Conservation (phyloP, 2,797 vertebrate species). For the Myripristis jacobus region DNA sequence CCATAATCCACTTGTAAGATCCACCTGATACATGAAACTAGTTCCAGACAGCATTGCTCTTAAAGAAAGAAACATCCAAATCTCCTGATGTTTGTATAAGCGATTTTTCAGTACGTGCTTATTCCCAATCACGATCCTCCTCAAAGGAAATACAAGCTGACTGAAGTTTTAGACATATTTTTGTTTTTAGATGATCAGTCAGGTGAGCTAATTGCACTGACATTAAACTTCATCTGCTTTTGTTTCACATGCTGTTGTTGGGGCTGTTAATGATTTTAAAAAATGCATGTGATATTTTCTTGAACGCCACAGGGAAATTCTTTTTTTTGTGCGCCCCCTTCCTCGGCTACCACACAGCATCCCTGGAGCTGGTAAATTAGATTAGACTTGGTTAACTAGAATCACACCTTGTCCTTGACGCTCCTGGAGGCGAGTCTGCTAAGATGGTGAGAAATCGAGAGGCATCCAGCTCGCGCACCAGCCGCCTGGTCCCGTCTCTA, state of each 20-base stretch:
- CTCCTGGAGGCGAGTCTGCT: constrained; percentile 16
- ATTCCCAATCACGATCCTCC: no score
- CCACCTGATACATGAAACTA: not conserved
- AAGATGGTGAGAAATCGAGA: constrained; percentile 7
- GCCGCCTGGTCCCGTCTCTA: not conserved
- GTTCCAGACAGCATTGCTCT: constrained; percentile 21
- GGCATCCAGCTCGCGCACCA: not conserved
- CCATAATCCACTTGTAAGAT: constrained; percentile 5
- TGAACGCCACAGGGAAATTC: no score
- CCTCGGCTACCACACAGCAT: no score
- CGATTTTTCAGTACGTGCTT: no score
- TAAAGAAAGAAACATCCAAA: constrained; percentile 32
- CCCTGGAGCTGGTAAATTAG: no score
- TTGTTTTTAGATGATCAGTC: not conserved
- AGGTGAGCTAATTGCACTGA: not conserved
- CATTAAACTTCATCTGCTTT: not conserved
- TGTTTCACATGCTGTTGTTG: not conserved
- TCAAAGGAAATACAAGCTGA: constrained; percentile 19
- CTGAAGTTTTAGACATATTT: constrained; percentile 22
- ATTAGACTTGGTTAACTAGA: no score
- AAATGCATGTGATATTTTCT: no score
- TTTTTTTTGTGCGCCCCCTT: no score
- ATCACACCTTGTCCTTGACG: constrained; percentile 6
- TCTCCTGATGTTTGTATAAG: constrained; percentile 38
- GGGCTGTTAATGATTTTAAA: no score